Evolutionary conservation across 2,113 vertebrate genomes (phyloP), one percentile per base, ranked within the genome.

Genomic region (Pseudorhombus dupliciocellatus): DNA sequence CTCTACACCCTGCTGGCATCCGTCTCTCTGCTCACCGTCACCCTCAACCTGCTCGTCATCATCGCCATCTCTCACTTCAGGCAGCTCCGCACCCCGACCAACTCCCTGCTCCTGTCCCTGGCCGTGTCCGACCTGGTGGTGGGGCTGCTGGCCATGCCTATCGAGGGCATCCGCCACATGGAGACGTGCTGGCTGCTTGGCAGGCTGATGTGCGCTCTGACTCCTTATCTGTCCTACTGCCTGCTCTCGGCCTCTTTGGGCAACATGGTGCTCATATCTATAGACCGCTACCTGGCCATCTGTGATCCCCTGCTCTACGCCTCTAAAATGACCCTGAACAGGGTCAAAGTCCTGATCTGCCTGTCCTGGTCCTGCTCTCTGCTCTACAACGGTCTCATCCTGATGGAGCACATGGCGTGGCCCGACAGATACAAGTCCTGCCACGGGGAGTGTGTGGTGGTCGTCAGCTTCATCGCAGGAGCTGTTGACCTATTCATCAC

Each of bases 61-160:
- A 12, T 83, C 58, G 75, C 76, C 63, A 83, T 83, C 70, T 61
- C 75, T 9, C 81, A 75, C 50, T 80, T 86, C 80, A 74, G 76
- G 70, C 84, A 90, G 75, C 90, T 92, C n/a, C 88, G 89, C 78
- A 91, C 81, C n/a, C 78, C 86, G 1, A 91, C 88, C 68, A 91
- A 92, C 73, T 12, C 74, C 48, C 79, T 92, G 28, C 71, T 91
- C 7, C 75, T 87, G 48, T 91, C 81, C 0, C 60, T 84, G 59
- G 65, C 73, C 0, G 0, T 58, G 31, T 70, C 60, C 0, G 82
- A 80, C 70, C 51, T 80, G 51, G 15, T 77, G 11, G n/a, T 84
- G 65, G 82, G 82, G 55, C 1, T 73, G 73, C 59, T 80, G 65
- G 69, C 69, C 69, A 77, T 80, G 70, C 66, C 72, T 7, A 21